Percentiles rank a stretch among this genome's conserved stretches.
These are phyloP conservation scores for Philonicus albiceps DNA, from an alignment of 2,888 invertebrate genomes.

Conservation along the genomic window DNA sequence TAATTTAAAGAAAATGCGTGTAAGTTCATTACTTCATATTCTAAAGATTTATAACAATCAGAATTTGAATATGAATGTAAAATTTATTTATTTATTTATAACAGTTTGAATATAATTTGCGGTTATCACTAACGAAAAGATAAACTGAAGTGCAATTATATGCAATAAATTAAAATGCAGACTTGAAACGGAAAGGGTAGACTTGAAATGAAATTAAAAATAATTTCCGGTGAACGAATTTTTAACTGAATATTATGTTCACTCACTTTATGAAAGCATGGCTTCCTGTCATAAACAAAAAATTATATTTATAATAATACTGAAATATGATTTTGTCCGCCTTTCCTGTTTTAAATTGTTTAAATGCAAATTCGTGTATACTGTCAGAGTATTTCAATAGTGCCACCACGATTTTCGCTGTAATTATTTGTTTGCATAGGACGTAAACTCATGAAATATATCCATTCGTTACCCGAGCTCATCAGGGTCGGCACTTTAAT, in stretches of 20 bases:
- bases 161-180: not conserved
- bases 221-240: not conserved
- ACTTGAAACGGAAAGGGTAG: not conserved
- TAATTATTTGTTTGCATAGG: slow-evolving; percentile 8
- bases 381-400: not conserved
- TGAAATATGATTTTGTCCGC: not conserved
- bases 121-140: not conserved
- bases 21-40: too few relatives aligned
- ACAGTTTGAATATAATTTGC: too few relatives aligned
- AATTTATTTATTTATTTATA: not conserved
- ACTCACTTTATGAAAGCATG: not conserved
- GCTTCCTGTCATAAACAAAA: not conserved
- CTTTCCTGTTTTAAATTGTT: slow-evolving; percentile 12
- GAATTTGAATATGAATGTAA: too few relatives aligned
- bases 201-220: not conserved
- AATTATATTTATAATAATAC: not conserved
- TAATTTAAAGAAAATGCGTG: too few relatives aligned
- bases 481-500: slow-evolving; percentile 17
- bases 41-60: too few relatives aligned
- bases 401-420: not conserved
- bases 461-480: not conserved
- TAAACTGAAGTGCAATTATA: not conserved
- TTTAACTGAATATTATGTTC: not conserved
- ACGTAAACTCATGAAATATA: not conserved
- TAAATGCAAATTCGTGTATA: slow-evolving; percentile 8